Percentiles rank a stretch among this genome's conserved stretches.
phyloP scores from a whole-genome alignment of 2,113 vertebrate genomes.

The Sciurus niger region DNA sequence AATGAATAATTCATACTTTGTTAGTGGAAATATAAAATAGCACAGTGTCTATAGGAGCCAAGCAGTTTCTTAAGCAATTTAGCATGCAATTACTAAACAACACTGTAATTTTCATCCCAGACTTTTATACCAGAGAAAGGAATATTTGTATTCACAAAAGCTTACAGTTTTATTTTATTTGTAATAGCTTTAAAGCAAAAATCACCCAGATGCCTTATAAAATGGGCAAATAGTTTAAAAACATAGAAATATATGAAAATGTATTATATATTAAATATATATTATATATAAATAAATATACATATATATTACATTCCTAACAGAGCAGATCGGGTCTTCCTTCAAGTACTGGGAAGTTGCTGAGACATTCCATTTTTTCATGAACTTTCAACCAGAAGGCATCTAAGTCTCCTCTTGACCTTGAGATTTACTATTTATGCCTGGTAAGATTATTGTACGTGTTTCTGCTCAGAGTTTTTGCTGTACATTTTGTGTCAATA shows the following conservation, averaged over 20 bases:
- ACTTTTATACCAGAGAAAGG: neutral
- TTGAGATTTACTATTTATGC: neutral
- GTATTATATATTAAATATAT: no score
- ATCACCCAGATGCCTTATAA: neutral
- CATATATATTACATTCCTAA: no score
- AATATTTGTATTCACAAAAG: neutral
- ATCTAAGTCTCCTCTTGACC: neutral
- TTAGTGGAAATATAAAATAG: neutral
- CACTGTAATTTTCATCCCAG: neutral
- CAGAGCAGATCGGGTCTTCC: neutral
- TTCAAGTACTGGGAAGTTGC: neutral
- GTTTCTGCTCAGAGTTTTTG: neutral
- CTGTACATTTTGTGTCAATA: neutral
- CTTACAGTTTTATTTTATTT: neutral
- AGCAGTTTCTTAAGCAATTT: neutral
- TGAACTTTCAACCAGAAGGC: neutral
- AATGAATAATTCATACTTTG: neutral
- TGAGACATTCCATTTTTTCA: neutral
- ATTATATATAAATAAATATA: no score
- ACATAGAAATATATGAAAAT: no score
- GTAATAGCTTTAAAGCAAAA: no score
- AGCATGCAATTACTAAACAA: neutral
- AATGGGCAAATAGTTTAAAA: neutral
- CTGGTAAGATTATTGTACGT: neutral
- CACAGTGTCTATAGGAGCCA: neutral